Conservation (phyloP, 37 sponge, comb jelly and placozoan species). For the Haliclona indistincta region DNA sequence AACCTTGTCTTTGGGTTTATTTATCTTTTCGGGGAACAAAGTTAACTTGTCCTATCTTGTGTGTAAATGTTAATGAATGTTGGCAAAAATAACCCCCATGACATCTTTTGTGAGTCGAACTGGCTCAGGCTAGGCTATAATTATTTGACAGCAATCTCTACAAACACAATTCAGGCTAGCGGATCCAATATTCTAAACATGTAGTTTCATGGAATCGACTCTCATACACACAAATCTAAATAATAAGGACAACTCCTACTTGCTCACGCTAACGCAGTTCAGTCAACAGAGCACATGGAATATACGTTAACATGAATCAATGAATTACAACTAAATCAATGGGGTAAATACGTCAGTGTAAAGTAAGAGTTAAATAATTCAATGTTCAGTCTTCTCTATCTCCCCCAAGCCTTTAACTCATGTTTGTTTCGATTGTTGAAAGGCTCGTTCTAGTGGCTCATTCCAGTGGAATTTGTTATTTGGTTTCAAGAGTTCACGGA, state of each 20-base stretch:
- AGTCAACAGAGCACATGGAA: too few species aligned
- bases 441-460: constrained; percentile 30
- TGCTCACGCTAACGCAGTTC: constrained; percentile 8
- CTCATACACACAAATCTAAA: constrained; percentile 20
- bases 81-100: too few species aligned
- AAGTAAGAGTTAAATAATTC: neutral
- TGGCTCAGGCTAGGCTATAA: too few species aligned
- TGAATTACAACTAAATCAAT: constrained; percentile 15
- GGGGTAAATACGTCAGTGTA: neutral
- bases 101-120: too few species aligned
- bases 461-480: constrained; percentile 48
- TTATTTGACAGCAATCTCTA: too few species aligned
- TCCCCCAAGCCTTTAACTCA: constrained; percentile 24
- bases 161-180: too few species aligned
- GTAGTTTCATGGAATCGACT: too few species aligned
- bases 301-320: constrained; percentile 22
- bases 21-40: too few species aligned
- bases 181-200: too few species aligned
- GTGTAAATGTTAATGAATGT: too few species aligned
- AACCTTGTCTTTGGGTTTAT: too few species aligned
- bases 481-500: constrained; percentile 38
- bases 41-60: too few species aligned
- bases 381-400: constrained; percentile 29
- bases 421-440: constrained; percentile 38
- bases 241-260: constrained; percentile 33